Evolutionary conservation across 2,888 invertebrate genomes (phyloP).

Genomic region (Dryocosmus kuriphilus): DNA sequence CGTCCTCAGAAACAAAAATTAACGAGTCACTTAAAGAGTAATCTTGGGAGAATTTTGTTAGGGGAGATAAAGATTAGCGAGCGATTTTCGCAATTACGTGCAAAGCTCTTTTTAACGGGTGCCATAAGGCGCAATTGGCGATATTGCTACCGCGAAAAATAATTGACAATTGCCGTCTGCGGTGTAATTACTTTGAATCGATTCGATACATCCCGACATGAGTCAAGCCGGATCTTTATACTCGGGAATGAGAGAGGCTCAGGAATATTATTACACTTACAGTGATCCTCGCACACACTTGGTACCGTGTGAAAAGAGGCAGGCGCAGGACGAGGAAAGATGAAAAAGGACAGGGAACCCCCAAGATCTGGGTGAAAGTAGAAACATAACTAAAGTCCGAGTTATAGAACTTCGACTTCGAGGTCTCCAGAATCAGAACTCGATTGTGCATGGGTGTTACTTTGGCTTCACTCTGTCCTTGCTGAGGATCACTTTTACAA

Average conservation of each 20-base stretch:
- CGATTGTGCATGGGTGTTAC: slow-evolving; percentile 45
- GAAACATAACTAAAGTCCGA: slow-evolving; percentile 62
- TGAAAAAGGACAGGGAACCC: slow-evolving; percentile 59
- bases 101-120: neutral
- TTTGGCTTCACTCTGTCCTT: neutral
- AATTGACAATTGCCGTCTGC: slow-evolving; percentile 19
- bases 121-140: neutral
- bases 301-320: neutral
- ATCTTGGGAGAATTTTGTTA: neutral
- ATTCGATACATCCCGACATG: slow-evolving; percentile 14
- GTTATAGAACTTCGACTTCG: slow-evolving; percentile 54
- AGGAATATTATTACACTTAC: slow-evolving; percentile 3
- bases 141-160: slow-evolving; percentile 16
- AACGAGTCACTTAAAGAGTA: neutral
- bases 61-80: neutral
- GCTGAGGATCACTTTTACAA: neutral
- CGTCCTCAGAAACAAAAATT: neutral
- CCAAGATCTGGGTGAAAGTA: slow-evolving; percentile 72
- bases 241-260: neutral
- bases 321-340: slow-evolving; percentile 43
- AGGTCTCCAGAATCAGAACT: slow-evolving; percentile 54
- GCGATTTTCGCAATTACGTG: neutral
- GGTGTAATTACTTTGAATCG: slow-evolving; percentile 24
- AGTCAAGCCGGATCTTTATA: neutral
- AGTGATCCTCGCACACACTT: slow-evolving; percentile 3